Percentiles rank a stretch among this genome's conserved stretches.
Conservation (phyloP, 2,113 vertebrate genomes). For the Rhea pennata region DNA sequence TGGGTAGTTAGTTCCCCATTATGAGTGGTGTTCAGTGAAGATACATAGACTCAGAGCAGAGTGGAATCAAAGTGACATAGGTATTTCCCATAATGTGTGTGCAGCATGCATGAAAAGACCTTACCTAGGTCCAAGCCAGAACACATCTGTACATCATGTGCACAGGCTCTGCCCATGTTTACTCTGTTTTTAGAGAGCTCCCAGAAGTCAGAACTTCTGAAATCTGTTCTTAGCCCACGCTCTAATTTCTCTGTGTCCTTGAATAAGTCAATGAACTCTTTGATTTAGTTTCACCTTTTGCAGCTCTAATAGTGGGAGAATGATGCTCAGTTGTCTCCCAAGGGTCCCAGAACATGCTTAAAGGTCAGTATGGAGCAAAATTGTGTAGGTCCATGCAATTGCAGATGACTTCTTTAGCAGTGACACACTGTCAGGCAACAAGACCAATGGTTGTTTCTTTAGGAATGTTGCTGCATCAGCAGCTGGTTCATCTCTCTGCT, state of each 20-base stretch:
- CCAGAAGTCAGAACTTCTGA: neutral
- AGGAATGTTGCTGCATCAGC: neutral
- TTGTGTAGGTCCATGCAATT: neutral
- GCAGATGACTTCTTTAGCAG: neutral
- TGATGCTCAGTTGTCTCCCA: neutral
- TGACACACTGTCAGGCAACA: neutral
- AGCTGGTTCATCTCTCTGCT: neutral
- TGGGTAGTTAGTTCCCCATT: fast-evolving
- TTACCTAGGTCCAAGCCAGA: neutral
- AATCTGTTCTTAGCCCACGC: neutral
- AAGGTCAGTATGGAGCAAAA: neutral
- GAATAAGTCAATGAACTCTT: neutral
- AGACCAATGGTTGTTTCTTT: neutral
- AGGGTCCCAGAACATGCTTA: neutral
- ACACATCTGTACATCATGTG: neutral
- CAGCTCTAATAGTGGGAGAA: neutral
- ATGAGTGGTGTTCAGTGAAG: neutral
- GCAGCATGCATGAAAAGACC: neutral
- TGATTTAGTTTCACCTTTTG: neutral
- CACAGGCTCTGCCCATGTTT: fast-evolving
- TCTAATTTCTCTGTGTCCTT: neutral
- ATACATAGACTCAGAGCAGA: neutral
- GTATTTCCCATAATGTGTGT: fast-evolving
- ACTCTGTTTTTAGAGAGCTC: neutral
- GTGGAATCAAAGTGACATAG: fast-evolving